Evolutionary conservation across 2,113 vertebrate genomes (phyloP).

Genomic region (Labrus mixtus): DNA sequence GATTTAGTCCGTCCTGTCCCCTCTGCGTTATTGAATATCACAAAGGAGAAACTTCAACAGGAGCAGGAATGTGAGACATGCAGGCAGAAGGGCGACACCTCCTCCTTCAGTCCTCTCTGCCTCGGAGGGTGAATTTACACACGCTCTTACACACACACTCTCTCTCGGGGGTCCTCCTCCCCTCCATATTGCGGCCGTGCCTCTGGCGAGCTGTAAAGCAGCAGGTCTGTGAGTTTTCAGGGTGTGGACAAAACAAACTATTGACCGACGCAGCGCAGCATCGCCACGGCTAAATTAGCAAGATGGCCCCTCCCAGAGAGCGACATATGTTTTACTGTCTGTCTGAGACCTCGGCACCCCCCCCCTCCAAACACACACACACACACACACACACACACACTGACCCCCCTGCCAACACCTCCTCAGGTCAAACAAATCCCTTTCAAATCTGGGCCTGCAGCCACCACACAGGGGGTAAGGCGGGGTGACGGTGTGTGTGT

Average conservation of each 20-base stretch:
- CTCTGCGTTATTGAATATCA: background rate
- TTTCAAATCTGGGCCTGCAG: conserved; percentile 81
- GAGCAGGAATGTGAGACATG: conserved; percentile 53
- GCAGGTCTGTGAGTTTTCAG: conserved; percentile 64
- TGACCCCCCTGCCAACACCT: conserved; percentile 44
- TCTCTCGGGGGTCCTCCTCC: conserved; percentile 59
- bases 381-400: conserved; percentile 42
- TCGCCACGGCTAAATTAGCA: conserved; percentile 70
- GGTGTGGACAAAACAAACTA: conserved; percentile 54
- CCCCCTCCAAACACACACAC: conserved; percentile 37
- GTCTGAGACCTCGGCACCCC: conserved; percentile 54
- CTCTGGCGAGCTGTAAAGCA: conserved; percentile 81
- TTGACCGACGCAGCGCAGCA: conserved; percentile 37
- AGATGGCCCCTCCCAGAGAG: conserved; percentile 73
- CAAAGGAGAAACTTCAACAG: background rate
- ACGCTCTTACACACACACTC: conserved; percentile 21
- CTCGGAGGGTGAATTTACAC: conserved; percentile 54
- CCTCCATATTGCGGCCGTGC: conserved; percentile 71
- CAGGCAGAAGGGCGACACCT: conserved; percentile 44
- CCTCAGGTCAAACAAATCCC: conserved; percentile 79
- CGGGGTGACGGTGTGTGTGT: conserved; percentile 27
- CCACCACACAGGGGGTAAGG: conserved; percentile 72
- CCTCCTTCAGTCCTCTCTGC: conserved; percentile 58
- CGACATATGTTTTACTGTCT: conserved; percentile 88
- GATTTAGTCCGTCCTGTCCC: no score